Evolutionary conservation across 2,113 vertebrate genomes (phyloP), one percentile per base, ranked within the genome.

Genomic region (Gasterosteus nipponicus): DNA sequence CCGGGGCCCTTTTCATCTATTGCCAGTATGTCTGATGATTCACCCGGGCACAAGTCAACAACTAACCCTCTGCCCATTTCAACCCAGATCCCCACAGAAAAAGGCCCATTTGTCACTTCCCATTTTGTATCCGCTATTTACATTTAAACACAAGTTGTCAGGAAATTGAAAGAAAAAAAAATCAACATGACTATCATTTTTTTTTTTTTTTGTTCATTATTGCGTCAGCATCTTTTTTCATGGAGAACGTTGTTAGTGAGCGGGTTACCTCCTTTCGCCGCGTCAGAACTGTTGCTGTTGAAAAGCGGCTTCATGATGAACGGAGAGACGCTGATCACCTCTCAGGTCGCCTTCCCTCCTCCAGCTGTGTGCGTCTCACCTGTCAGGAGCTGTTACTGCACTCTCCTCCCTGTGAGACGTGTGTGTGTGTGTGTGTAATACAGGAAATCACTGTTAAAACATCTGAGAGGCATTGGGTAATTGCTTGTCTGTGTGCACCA

Each of bases 261-360:
- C 12, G 22, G 22, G 22, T 56, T 78, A 91, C 89, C 87, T 54
- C 59, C 33, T 51, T 72, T 33, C 47, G 47, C 7, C 4, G 47
- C 10, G 26, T 58, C 60, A 18, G 83, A 74, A 42, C n/a, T 65
- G 77, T 88, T 86, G 70, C 60, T 59, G 59, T 42, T 60, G 68
- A 76, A 49, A 14, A 64, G 60, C 14, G 9, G 22, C 8, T 33
- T 70, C 90, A 91, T 92, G 87, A 70, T 89, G 85, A 84, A 68
- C 22, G 22, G 46, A 31, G 57, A 70, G 76, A 59, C 69, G 11
- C 15, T 15, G 75, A 69, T 86, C 81, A 69, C 75, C 65, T 77
- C 73, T 78, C 75, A 65, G 69, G 58, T 62, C 26, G 14, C 69
- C 77, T 66, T 79, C 44, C 59, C 49, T 84, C 75, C 69, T 77